Evolutionary conservation across 53 echinoderm and acorn worm species (phyloP).

Genomic region (Echinometra lucunter): DNA sequence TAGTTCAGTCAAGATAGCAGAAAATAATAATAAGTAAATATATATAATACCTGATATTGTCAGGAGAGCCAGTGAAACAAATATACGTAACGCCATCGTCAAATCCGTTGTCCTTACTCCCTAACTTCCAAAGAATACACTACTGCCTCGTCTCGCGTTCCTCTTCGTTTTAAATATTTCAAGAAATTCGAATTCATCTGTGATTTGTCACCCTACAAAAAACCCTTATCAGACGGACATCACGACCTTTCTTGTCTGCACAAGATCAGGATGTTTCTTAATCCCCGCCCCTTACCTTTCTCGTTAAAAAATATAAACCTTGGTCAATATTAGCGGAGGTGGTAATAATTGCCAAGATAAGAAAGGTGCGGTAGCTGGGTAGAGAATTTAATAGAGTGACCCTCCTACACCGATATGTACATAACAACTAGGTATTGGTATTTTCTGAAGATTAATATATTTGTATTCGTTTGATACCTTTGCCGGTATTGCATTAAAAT

Average conservation of each 20-base stretch:
- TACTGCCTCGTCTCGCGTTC: not conserved
- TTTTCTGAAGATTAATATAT: slow-evolving; percentile 1
- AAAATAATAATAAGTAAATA: not conserved
- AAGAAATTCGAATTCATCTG: not conserved
- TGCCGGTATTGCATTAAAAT: no score
- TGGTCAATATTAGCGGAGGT: not conserved
- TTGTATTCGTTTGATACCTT: slow-evolving; percentile 12
- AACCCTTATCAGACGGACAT: not conserved
- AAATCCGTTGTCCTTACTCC: not conserved
- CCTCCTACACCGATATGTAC: not conserved
- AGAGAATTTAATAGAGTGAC: not conserved
- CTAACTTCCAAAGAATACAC: not conserved
- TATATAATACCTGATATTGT: slow-evolving; percentile 25
- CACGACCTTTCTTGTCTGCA: not conserved
- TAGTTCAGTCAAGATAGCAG: no score
- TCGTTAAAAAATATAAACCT: not conserved
- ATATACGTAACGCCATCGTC: slow-evolving; percentile 30
- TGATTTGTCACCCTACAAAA: not conserved
- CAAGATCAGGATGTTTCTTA: not conserved
- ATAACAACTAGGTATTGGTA: not conserved
- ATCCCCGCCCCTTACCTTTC: not conserved
- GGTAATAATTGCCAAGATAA: slow-evolving; percentile 31
- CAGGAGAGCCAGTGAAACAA: slow-evolving; percentile 33
- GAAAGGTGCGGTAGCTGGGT: slow-evolving; percentile 20
- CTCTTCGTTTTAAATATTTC: not conserved